Evolutionary conservation across 2,888 invertebrate genomes (phyloP), one percentile per base, ranked within the genome.

Genomic region (Lysandra bellargus): DNA sequence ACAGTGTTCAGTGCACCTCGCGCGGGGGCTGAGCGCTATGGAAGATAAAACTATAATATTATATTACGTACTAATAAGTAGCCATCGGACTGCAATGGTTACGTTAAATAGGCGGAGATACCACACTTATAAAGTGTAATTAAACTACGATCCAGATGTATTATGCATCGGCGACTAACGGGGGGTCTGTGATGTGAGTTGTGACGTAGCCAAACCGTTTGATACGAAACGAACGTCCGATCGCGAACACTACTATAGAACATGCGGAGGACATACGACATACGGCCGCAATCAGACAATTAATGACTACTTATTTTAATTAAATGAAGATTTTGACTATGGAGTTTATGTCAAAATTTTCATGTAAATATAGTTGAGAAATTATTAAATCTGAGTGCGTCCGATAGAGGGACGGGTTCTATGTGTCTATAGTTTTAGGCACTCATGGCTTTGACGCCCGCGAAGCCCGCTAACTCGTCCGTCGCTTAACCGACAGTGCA

Each of bases 81-180:
- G 90, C 92, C 92, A 94, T 91, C 89, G 88, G 85, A 90, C 89
- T 90, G 90, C 88, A 91, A 92, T 92, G 92, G 92, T 92, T 92
- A 93, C 90, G 92, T 88, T 91, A 93, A 93, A 94, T 94, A 94
- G 94, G 94, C 94, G 94, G 94, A 94, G 91, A 90, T 57, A 76
- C 90, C 89, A 93, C 92, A 93, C 92, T 92, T 93, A 92, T 88
- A 91, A 92, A 93, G 94, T 94, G 93, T 92, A 92, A 92, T 93
- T 91, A 93, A 92, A 93, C 94, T 94, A 94, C 93, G 87, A 90
- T 90, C 92, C 90, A 91, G 92, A 92, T 91, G 93, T 92, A 93
- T 92, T 93, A 93, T 92, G 91, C 93, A 92, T 93, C 90, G 90
- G 40, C 74, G 60, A 74, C 74, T 79, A 79, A 79, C 61, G 30